Conservation (phyloP, 2,888 invertebrate species). For the Agriopis leucophaearia region DNA sequence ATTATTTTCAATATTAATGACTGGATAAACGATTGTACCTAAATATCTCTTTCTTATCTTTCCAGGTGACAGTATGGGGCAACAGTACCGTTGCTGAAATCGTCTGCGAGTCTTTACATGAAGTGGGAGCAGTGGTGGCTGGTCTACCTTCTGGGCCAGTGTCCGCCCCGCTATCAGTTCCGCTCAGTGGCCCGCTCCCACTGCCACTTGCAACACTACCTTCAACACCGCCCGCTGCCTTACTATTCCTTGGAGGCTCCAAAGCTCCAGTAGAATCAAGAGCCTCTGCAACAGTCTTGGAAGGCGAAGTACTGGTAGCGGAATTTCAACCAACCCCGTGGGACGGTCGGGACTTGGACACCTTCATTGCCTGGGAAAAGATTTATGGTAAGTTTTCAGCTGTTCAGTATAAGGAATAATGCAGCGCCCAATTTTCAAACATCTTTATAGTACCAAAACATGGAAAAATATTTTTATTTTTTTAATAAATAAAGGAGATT, state of each 20-base stretch:
- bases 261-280: conserved; percentile 88
- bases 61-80: conserved; percentile 77
- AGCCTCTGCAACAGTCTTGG: conserved; percentile 85
- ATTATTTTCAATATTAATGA: too few species aligned
- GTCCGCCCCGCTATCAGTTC: conserved; percentile 66
- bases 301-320: conserved; percentile 88
- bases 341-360: conserved; percentile 83
- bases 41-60: conserved; percentile 42
- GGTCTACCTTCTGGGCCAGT: conserved; percentile 76
- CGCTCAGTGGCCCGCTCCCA: conserved; percentile 67
- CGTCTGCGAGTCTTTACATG: conserved; percentile 76
- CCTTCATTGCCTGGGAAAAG: conserved; percentile 81
- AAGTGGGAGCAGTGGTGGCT: conserved; percentile 74
- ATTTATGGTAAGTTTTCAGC: conserved; percentile 73
- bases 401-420: neutral
- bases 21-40: too few species aligned
- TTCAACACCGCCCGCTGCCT: conserved; percentile 71
- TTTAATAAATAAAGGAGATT: too few species aligned
- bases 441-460: too few species aligned
- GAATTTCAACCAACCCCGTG: conserved; percentile 86
- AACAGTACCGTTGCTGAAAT: conserved; percentile 80
- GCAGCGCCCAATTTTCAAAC: too few species aligned
- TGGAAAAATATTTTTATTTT: too few species aligned
- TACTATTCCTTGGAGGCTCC: conserved; percentile 87
- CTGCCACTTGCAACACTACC: conserved; percentile 61